A percentile compares a stretch with the other conserved stretches of the same genome.
These are phyloP conservation scores for Ophioderma brevispina DNA, from an alignment of 35 echinoderm and acorn worm genomes.

Conservation along the genomic window DNA sequence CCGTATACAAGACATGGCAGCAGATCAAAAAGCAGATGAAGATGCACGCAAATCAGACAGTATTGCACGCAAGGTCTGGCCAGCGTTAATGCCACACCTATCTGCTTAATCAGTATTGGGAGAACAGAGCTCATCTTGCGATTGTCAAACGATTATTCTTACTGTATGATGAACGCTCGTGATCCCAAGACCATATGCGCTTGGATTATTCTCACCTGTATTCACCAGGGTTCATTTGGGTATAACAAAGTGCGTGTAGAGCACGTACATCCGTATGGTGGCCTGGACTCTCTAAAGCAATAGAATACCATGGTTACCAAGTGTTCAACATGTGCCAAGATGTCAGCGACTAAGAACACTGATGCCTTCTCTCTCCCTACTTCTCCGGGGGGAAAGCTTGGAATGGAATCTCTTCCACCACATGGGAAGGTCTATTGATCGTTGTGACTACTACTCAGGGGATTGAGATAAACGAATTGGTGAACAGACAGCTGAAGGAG, in stretches of 20 bases:
- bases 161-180: constrained; percentile 44
- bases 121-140: constrained; percentile 26
- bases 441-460: constrained; percentile 57
- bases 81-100: constrained; percentile 28
- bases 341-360: constrained; percentile 16
- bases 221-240: constrained; percentile 52
- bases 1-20: constrained; percentile 28
- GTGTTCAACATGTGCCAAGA: constrained; percentile 41
- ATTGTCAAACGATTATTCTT: constrained; percentile 58
- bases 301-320: constrained; percentile 37
- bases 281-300: constrained; percentile 9
- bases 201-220: constrained; percentile 30
- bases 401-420: constrained; percentile 23
- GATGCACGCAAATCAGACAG: constrained; percentile 25
- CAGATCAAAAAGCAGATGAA: constrained; percentile 45
- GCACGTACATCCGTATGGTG: constrained; percentile 45
- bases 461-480: constrained; percentile 17
- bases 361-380: constrained; percentile 47
- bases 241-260: constrained; percentile 20
- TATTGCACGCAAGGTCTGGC: constrained; percentile 69
- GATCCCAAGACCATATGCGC: constrained; percentile 52
- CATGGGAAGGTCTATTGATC: constrained; percentile 15
- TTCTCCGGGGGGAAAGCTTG: constrained; percentile 15
- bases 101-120: constrained; percentile 32
- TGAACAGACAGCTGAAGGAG: background rate